Conservation (phyloP, 2,113 vertebrate genomes). For the Dasyprocta punctata region DNA sequence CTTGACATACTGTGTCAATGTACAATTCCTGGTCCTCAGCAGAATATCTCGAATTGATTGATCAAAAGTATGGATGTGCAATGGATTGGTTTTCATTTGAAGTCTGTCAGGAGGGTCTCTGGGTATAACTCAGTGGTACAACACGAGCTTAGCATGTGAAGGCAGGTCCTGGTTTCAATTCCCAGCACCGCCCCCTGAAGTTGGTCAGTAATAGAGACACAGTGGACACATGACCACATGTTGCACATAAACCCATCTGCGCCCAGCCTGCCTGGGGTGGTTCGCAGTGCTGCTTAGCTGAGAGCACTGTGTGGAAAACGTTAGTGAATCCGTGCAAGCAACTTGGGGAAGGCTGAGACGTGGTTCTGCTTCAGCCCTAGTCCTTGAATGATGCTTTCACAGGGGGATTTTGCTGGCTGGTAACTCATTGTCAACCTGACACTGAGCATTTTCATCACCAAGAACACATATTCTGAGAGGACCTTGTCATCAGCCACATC, state of each 20-base stretch:
- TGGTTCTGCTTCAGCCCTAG: background rate
- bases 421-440: background rate
- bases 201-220: background rate
- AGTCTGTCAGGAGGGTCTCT: background rate
- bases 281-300: no score
- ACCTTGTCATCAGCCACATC: no score
- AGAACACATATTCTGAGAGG: background rate
- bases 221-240: background rate
- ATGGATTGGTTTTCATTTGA: background rate
- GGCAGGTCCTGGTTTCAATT: background rate
- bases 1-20: no score
- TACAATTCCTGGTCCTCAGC: no score
- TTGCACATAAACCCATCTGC: background rate
- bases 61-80: background rate
- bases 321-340: background rate
- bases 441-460: background rate
- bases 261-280: background rate
- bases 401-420: background rate
- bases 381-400: background rate
- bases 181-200: background rate
- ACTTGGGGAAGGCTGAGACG: background rate
- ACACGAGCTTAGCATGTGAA: background rate
- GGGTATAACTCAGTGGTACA: background rate
- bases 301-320: background rate
- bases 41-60: background rate